Percentiles rank a stretch among this genome's conserved stretches.
Evolutionary conservation across 2,888 invertebrate species (phyloP).

Genomic region (Acanthacorydalis orientalis): DNA sequence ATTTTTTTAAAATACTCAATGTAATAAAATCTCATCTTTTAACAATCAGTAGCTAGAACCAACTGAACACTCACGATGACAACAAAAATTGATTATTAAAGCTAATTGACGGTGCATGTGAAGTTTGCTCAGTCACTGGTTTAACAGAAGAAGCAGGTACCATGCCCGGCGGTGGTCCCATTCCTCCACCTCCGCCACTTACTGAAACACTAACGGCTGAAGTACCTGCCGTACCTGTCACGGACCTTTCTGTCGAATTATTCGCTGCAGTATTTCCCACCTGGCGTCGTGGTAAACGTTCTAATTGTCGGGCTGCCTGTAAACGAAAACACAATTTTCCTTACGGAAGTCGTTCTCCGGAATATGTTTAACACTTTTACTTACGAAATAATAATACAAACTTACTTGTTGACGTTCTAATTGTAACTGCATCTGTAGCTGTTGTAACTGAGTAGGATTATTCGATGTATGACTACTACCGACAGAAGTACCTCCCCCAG

Average conservation of each 20-base stretch:
- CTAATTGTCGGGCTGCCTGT: constrained; percentile 71
- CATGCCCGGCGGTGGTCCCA: constrained; percentile 20
- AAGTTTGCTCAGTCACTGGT: background rate
- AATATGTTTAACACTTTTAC: too few relatives aligned
- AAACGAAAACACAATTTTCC: background rate
- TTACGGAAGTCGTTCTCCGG: background rate
- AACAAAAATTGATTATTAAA: constrained; percentile 6
- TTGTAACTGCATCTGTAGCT: constrained; percentile 90
- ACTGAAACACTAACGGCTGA: constrained; percentile 15
- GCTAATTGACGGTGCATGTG: background rate
- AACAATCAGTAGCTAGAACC: background rate
- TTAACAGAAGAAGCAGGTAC: constrained; percentile 17
- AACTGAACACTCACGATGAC: constrained; percentile 3
- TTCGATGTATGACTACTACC: constrained; percentile 35
- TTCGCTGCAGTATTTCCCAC: constrained; percentile 19
- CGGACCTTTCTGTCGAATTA: constrained; percentile 3
- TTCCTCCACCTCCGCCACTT: constrained; percentile 20
- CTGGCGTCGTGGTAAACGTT: constrained; percentile 71
- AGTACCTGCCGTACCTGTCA: constrained; percentile 6
- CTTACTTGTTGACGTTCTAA: constrained; percentile 73
- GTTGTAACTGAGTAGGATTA: constrained; percentile 71
- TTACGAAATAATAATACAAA: constrained; percentile 9
- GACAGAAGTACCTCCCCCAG: constrained; percentile 32
- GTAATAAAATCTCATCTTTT: background rate
- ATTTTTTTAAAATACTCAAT: background rate